Evolutionary conservation across 2,113 vertebrate species (phyloP).

Genomic region (Podarcis raffonei): DNA sequence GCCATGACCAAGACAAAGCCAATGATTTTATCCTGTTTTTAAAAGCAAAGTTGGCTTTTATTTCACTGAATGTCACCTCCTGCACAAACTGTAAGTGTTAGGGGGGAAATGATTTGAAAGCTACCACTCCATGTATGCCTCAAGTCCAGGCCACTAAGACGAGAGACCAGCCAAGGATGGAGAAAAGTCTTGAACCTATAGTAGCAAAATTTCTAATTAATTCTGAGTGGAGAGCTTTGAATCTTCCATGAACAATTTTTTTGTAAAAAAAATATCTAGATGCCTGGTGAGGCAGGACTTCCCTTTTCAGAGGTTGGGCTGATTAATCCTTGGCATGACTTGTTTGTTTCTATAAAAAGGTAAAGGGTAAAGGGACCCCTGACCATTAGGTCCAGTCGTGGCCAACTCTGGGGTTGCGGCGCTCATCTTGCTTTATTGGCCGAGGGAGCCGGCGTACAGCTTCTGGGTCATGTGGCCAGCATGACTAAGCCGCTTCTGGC

Average conservation of each 20-base stretch:
- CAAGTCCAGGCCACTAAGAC: background rate
- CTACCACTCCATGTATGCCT: background rate
- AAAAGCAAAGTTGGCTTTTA: background rate
- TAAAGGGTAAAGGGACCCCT: no score
- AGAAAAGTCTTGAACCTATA: background rate
- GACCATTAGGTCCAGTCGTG: no score
- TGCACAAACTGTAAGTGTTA: background rate
- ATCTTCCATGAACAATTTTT: background rate
- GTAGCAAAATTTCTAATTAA: background rate
- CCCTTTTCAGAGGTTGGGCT: no score
- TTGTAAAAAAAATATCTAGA: no score
- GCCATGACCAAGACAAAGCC: background rate
- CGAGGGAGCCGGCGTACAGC: no score
- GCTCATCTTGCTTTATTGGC: no score
- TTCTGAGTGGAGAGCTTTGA: background rate
- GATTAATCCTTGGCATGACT: no score
- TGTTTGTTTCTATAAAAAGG: no score
- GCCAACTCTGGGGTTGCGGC: no score
- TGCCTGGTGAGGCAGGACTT: no score
- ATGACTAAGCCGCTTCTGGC: no score
- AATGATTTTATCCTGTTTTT: accelerated
- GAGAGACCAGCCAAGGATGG: background rate
- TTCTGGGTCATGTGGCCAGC: no score
- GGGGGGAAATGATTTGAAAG: accelerated
- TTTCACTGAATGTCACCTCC: background rate